phyloP scores from a whole-genome alignment of 2,797 vertebrate genomes.

The Glossophaga mutica region DNA sequence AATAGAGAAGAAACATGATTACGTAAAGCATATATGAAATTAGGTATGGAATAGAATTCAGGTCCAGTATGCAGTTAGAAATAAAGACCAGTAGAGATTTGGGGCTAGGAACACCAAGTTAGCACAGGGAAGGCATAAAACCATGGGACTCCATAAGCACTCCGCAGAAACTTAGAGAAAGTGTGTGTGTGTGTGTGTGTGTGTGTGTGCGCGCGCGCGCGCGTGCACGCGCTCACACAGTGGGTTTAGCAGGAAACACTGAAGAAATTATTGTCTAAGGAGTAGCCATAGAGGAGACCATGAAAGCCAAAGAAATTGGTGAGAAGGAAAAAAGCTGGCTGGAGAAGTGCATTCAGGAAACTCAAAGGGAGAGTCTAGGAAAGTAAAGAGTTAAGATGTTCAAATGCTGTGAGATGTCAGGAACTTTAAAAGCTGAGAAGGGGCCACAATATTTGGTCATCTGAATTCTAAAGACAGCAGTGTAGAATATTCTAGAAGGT shows the following conservation, averaged over 20 bases:
- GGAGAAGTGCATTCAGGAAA: fast-evolving
- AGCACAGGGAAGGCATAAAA: not conserved
- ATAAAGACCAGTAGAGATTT: not conserved
- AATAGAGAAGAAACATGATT: not conserved
- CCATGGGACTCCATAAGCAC: not conserved
- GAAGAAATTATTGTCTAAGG: not conserved
- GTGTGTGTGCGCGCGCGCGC: too few species aligned
- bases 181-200: fast-evolving
- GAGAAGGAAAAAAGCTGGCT: not conserved
- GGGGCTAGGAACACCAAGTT: not conserved
- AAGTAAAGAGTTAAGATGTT: not conserved
- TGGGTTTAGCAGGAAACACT: not conserved
- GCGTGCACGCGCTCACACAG: too few species aligned
- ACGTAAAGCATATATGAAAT: not conserved
- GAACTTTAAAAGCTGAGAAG: not conserved
- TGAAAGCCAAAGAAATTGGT: not conserved
- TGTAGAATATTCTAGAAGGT: not conserved
- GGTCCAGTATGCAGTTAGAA: not conserved
- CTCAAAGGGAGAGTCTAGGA: not conserved
- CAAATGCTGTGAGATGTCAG: not conserved
- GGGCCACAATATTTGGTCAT: not conserved
- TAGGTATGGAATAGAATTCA: not conserved
- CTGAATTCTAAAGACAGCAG: not conserved
- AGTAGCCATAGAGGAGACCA: not conserved
- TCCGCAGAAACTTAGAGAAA: not conserved